Conservation (phyloP, 2,888 invertebrate species). For the Bimastos eiseni region DNA sequence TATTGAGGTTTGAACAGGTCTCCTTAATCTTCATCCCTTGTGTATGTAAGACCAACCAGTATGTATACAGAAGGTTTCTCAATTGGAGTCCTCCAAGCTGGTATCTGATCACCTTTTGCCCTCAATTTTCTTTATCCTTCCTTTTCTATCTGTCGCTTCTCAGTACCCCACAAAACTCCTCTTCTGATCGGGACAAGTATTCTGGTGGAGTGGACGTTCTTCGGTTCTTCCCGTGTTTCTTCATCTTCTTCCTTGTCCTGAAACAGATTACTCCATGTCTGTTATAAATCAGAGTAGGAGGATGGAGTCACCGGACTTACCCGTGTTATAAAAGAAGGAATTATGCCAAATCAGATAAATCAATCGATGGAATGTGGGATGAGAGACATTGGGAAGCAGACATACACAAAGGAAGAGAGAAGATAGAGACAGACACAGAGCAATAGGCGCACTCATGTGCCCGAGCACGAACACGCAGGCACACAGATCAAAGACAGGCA, state of each 20-base stretch:
- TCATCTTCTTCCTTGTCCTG: background rate
- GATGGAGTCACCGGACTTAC: background rate
- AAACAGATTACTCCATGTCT: background rate
- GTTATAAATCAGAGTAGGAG: background rate
- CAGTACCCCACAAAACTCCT: background rate
- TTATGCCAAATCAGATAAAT: constrained; percentile 1
- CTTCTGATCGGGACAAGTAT: background rate
- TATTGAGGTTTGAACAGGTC: background rate
- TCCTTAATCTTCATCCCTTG: background rate
- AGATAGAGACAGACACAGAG: background rate
- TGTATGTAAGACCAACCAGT: background rate
- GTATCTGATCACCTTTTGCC: background rate
- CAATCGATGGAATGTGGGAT: background rate
- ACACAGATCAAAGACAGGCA: background rate
- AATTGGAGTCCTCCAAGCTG: background rate
- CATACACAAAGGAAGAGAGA: background rate
- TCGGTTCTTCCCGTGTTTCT: background rate
- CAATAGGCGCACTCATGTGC: background rate
- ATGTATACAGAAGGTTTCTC: background rate
- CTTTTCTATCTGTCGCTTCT: background rate
- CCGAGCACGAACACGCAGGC: background rate
- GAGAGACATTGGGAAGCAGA: too few species aligned
- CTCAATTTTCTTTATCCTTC: background rate
- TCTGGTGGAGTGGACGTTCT: background rate
- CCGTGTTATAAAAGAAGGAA: background rate